Conservation (phyloP, 2,888 invertebrate species). For the Eupithecia insigniata region DNA sequence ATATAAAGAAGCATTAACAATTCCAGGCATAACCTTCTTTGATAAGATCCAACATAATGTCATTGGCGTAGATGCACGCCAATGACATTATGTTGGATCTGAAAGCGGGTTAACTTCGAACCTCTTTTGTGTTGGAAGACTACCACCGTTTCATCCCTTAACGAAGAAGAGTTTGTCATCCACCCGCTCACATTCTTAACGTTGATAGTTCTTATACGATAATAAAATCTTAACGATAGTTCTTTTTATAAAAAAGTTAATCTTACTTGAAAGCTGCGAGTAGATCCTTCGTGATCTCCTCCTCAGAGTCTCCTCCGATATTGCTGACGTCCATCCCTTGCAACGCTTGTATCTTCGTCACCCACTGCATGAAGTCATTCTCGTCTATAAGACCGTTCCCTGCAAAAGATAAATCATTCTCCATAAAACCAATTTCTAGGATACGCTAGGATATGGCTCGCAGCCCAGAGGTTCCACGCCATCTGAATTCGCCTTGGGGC, state of each 20-base stretch:
- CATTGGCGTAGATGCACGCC: neutral
- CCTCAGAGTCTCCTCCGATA: conserved; percentile 83
- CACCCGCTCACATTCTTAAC: neutral
- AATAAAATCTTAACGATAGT: no score
- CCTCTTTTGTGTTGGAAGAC: neutral
- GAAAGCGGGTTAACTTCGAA: neutral
- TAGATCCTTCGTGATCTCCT: conserved; percentile 90
- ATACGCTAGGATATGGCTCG: no score
- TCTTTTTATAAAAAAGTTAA: neutral
- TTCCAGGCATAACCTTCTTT: no score
- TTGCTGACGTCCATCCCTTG: conserved; percentile 84
- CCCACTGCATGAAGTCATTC: conserved; percentile 91
- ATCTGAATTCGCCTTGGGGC: no score
- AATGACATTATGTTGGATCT: no score
- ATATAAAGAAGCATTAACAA: no score
- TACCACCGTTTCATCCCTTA: neutral
- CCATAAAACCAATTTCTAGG: neutral
- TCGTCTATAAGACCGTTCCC: conserved; percentile 90
- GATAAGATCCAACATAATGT: neutral
- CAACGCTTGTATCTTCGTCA: conserved; percentile 88
- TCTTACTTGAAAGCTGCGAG: conserved; percentile 90
- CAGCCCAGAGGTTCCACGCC: no score
- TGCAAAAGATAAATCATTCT: conserved; percentile 53
- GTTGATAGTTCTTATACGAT: no score
- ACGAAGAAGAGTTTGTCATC: neutral